Conservation (phyloP, 2,113 vertebrate genomes). For the Benitochromis conjunctus region DNA sequence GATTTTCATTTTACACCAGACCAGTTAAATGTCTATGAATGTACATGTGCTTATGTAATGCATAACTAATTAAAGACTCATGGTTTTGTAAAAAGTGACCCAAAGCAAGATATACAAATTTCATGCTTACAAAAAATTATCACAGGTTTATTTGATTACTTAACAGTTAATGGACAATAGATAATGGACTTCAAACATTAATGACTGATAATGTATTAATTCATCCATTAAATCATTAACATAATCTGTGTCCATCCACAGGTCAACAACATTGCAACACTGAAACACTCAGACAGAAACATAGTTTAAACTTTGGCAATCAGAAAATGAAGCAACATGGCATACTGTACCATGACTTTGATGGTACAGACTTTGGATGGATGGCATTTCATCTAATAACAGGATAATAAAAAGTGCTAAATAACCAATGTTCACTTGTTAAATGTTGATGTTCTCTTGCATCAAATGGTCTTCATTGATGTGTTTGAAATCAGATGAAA, state of each 20-base stretch:
- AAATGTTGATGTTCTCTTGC: background rate
- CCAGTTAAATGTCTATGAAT: background rate
- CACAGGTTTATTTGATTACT: background rate
- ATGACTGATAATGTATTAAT: background rate
- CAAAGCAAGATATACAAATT: background rate
- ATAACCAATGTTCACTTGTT: background rate
- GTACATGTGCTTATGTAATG: background rate
- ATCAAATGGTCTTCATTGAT: background rate
- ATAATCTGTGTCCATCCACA: background rate
- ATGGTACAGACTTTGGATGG: rapidly evolving
- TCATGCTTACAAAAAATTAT: background rate
- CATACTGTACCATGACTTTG: background rate
- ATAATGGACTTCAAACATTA: background rate
- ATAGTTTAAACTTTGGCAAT: background rate
- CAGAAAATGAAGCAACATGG: background rate
- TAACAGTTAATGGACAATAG: background rate
- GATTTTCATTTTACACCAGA: background rate
- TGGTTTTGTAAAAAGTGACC: rapidly evolving
- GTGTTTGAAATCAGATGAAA: background rate
- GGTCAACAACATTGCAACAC: background rate
- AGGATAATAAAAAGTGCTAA: background rate
- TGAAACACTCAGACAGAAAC: background rate
- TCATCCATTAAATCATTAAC: background rate
- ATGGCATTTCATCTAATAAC: background rate
- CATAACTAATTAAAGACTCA: background rate